Percentiles rank a stretch among this genome's conserved stretches.
phyloP scores from a whole-genome alignment of 2,797 vertebrate species.

The Phalanger gymnotis region DNA sequence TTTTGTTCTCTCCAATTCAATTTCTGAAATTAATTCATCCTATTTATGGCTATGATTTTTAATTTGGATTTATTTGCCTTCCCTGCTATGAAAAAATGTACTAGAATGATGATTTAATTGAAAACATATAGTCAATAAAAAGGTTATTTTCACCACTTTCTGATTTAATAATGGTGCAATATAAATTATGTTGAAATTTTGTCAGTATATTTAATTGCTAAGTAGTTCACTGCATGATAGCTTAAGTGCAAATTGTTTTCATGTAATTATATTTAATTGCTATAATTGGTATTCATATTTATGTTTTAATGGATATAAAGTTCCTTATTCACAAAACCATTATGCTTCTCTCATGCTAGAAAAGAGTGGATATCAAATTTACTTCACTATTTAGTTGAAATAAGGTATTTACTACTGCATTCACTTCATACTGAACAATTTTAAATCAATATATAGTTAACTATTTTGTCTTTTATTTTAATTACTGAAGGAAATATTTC shows the following conservation, averaged over 20 bases:
- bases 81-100: constrained; percentile 56
- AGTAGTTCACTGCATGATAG: constrained; percentile 74
- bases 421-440: constrained; percentile 34
- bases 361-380: constrained; percentile 57
- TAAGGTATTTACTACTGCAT: constrained; percentile 52
- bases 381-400: constrained; percentile 60
- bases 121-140: constrained; percentile 61
- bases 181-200: constrained; percentile 81
- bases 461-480: constrained; percentile 37
- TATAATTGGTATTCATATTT: constrained; percentile 81
- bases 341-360: constrained; percentile 63
- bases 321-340: constrained; percentile 71
- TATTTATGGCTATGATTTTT: no score
- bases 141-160: constrained; percentile 74
- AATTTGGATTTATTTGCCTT: constrained; percentile 2
- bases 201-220: constrained; percentile 78
- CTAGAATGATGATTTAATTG: constrained; percentile 70
- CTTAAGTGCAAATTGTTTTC: constrained; percentile 85
- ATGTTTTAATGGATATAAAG: constrained; percentile 78
- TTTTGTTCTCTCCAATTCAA: no score
- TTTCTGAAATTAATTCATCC: no score
- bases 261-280: constrained; percentile 86
- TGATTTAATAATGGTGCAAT: constrained; percentile 78
- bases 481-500: constrained; percentile 33
- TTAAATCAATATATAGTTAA: constrained; percentile 3